A percentile compares a stretch with the other conserved stretches of the same genome.
Evolutionary conservation across 2,113 vertebrate genomes (phyloP).

Genomic region (Centrocercus urophasianus): DNA sequence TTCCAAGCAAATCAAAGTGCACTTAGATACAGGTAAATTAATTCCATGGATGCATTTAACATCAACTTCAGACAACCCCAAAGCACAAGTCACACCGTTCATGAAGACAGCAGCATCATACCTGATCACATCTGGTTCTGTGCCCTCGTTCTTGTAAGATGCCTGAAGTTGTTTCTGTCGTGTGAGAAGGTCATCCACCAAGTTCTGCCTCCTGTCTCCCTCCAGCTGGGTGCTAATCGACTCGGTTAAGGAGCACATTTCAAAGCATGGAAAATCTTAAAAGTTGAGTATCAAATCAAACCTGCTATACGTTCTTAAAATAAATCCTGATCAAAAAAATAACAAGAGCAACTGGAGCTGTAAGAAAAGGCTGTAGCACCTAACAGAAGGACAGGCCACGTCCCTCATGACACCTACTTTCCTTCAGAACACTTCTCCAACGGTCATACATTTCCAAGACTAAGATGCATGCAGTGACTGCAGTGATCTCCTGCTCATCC

Average conservation of each 20-base stretch:
- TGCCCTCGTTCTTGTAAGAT: slow-evolving; percentile 86
- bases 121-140: slow-evolving; percentile 83
- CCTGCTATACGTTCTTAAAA: background rate
- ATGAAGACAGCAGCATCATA: slow-evolving; percentile 34
- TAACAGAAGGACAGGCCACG: background rate
- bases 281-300: background rate
- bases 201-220: slow-evolving; percentile 92
- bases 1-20: rapidly evolving
- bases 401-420: background rate
- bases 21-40: rapidly evolving
- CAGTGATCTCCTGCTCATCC: background rate
- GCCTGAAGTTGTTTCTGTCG: slow-evolving; percentile 89
- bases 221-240: slow-evolving; percentile 90
- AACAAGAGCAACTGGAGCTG: background rate
- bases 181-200: slow-evolving; percentile 92
- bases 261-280: background rate
- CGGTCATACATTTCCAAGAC: background rate
- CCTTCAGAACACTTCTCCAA: background rate
- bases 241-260: slow-evolving; percentile 76
- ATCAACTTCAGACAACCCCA: background rate
- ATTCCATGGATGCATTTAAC: background rate
- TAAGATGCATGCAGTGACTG: background rate
- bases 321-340: background rate
- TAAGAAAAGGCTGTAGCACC: background rate
- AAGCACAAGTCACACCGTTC: rapidly evolving